Evolutionary conservation across 2,113 vertebrate genomes (phyloP).

Genomic region (Rhabdomys dilectus): DNA sequence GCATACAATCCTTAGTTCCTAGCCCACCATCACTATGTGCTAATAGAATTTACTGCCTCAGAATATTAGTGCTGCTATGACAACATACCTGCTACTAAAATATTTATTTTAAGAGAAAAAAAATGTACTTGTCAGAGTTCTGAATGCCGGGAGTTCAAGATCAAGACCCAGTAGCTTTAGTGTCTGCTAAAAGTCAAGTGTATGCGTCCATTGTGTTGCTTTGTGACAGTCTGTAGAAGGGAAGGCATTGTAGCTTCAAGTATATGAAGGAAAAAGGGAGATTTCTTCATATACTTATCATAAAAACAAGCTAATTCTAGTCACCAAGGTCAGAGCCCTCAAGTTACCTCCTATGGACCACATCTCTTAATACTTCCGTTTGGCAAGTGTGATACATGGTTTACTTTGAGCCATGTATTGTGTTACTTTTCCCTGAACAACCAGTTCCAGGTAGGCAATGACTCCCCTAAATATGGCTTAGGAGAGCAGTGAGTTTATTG

Average conservation of each 20-base stretch:
- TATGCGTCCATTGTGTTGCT: neutral
- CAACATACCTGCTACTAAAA: neutral
- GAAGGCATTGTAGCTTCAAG: neutral
- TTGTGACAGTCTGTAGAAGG: neutral
- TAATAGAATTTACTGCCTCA: neutral
- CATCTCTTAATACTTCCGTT: neutral
- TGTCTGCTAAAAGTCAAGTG: neutral
- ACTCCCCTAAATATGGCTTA: neutral
- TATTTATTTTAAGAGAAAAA: neutral
- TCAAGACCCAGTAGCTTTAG: neutral
- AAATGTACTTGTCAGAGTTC: neutral
- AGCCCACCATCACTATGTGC: neutral
- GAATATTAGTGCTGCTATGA: neutral
- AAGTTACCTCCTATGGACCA: neutral
- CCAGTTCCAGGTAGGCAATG: neutral
- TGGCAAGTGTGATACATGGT: neutral
- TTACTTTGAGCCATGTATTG: neutral
- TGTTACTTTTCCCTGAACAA: neutral
- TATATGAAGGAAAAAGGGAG: neutral
- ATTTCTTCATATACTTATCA: neutral
- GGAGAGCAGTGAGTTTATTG: neutral
- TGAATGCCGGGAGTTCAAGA: neutral
- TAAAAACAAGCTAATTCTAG: neutral
- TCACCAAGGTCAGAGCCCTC: neutral
- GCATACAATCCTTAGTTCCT: neutral